Base-by-base conservation (phyloP, 2,888 invertebrate species). In the Thalpophila matura region DNA sequence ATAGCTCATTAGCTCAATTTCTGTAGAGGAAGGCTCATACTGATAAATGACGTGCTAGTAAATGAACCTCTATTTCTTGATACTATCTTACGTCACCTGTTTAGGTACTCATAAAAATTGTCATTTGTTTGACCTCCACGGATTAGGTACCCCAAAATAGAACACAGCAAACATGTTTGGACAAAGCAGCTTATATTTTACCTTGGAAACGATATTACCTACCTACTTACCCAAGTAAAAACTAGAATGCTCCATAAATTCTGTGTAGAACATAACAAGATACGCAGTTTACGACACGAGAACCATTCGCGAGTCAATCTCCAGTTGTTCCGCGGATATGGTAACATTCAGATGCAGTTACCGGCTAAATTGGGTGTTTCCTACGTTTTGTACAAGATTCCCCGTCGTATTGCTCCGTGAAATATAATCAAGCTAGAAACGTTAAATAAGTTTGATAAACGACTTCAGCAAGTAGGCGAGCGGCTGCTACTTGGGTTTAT, bases 341-440 rank as follows among this genome's bases (percentile, higher is more conserved):
- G 89, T 90, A 90, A 87, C 92, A 91, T 94, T 91, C 86, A 86
- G 90, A 85, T 92, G 92, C 92, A 91, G 91, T 93, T 90, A 93
- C 91, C 75, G 86, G 75, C 85, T 87, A 91, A 92, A 93, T 93
- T 93, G 92, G 92, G 86, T 86, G 88, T 86, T 90, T 88, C 84
- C 84, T 81, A 80, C 86, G 83, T 85, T 89, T 86, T 84, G 83
- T 80, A 86, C 83, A 86, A 86, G 85, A 83, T 83, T 75, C 80
- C 76, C 77, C 77, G 67, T 60, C 73, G 83, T 81, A 74, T 65
- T 80, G 76, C 45, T 61, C 65, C 57, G 58, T 67, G 83, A 84
- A 77, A 81, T 80, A 78, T 76, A 82, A 84, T 74, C 70, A 56
- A 59, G 70, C 89, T 89, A 70, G 91, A 91, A 84, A 82, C 62